Conservation (phyloP, 1,140 invertebrate species). For the Brachionus koreanus region DNA sequence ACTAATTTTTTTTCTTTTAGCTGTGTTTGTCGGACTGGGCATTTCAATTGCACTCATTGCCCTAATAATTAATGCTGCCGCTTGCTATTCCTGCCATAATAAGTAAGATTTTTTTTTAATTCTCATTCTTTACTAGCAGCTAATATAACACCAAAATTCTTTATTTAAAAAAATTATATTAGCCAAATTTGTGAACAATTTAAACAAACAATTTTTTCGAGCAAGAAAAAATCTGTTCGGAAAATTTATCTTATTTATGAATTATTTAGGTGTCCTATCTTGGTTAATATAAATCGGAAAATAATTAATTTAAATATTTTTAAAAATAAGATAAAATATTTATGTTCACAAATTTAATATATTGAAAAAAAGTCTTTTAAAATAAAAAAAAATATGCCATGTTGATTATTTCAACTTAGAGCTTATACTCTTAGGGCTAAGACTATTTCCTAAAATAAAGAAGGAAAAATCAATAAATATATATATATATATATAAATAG, state of each 20-base stretch:
- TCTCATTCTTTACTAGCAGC: not conserved
- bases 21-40: constrained; percentile 41
- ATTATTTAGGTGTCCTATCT: too few relatives aligned
- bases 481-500: not conserved
- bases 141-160: not conserved
- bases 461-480: not conserved
- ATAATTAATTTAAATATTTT: too few relatives aligned
- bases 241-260: too few relatives aligned
- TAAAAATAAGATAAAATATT: too few relatives aligned
- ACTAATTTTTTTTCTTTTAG: constrained; percentile 32
- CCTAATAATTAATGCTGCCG: constrained; percentile 33
- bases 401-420: not conserved
- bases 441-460: not conserved
- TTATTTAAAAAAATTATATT: not conserved
- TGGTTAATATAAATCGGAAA: too few relatives aligned
- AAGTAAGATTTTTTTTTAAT: not conserved
- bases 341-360: too few relatives aligned
- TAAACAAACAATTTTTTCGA: too few relatives aligned
- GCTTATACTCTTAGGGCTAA: not conserved
- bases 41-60: constrained; percentile 41
- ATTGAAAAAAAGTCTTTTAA: too few relatives aligned
- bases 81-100: constrained; percentile 44
- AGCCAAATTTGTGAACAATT: not conserved
- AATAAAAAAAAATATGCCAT: too few relatives aligned
- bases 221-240: too few relatives aligned